Percentiles rank a stretch among this genome's conserved stretches.
phyloP scores from a whole-genome alignment of 2,888 invertebrate species.

The Apomyelois bistriatella region DNA sequence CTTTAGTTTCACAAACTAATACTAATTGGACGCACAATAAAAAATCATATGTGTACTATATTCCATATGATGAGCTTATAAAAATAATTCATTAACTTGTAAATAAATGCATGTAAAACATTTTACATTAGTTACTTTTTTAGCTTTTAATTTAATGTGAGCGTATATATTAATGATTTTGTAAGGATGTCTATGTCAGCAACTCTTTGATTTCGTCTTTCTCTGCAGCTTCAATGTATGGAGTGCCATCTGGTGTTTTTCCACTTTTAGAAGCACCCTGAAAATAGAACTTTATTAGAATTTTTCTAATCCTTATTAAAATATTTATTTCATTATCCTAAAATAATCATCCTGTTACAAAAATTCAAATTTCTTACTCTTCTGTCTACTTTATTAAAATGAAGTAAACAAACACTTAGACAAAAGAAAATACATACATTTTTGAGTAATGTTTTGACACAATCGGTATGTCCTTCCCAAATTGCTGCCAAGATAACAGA shows the following conservation, averaged over 20 bases:
- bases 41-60: conserved; percentile 47
- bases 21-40: conserved; percentile 67
- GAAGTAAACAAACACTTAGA: too few relatives aligned
- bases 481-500: conserved; percentile 96
- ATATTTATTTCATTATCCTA: too few relatives aligned
- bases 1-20: conserved; percentile 45
- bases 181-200: conserved; percentile 52
- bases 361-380: too few relatives aligned
- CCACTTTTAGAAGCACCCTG: conserved; percentile 92
- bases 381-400: too few relatives aligned
- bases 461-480: conserved; percentile 97
- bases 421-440: conserved; percentile 87
- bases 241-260: conserved; percentile 91
- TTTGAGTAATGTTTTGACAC: conserved; percentile 92
- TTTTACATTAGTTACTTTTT: conserved; percentile 51
- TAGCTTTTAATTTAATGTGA: conserved; percentile 57
- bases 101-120: conserved; percentile 78
- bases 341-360: too few relatives aligned
- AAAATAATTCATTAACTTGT: conserved; percentile 72
- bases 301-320: too few relatives aligned
- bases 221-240: conserved; percentile 93
- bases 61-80: conserved; percentile 64
- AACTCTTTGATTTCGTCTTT: conserved; percentile 94
- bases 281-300: conserved; percentile 25
- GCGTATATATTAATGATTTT: conserved; percentile 33